Evolutionary conservation across 2,797 vertebrate genomes (phyloP), one percentile per base, ranked within the genome.

Genomic region (Sebastes itinus): DNA sequence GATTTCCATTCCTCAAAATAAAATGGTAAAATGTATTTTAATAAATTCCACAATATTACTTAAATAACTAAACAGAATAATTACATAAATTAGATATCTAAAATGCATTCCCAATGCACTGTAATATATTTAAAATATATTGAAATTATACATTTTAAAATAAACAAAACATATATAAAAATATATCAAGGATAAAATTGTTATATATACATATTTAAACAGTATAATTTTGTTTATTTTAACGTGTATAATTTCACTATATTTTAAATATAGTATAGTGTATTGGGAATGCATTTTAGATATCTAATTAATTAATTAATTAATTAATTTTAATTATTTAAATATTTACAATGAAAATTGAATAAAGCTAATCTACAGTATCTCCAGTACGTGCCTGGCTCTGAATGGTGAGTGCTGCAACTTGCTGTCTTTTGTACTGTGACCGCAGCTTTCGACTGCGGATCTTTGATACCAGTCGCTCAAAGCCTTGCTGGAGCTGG

Each of bases 381-480:
- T 80, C 10, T 66, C 1, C 25, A 54, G 42, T 35, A 77, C 90
- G 30, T 87, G 71, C 94, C 64, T 92, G 78, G 1, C 94, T 94
- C 83, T 99, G 98, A n/a, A 99, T 93, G 66, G 83, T 84, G 71
- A 96, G 71, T 12, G 95, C 88, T 0, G 67, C 90, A 2, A 59
- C 84, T 6, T 85, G 90, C 33, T 93, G 86, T 71, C 78, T 89
- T 77, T 84, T 76, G 74, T 95, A 97, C 33, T 91, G 92, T 42
- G 49, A 80, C 4, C 68, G 76, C 12, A 97, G 87, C 72, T 86
- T 85, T 12, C 82, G 95, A 77, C 96, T 83, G 1, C 91, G 96
- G 77, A 94, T 90, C 49, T 94, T 90, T 0, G 98, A 96, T 58
- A 95, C 95, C 59, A 99, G 94, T 2, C 98, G 97, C 2, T 94